Evolutionary conservation across 2,888 invertebrate species (phyloP).

Genomic region (Cheilosia impressa): DNA sequence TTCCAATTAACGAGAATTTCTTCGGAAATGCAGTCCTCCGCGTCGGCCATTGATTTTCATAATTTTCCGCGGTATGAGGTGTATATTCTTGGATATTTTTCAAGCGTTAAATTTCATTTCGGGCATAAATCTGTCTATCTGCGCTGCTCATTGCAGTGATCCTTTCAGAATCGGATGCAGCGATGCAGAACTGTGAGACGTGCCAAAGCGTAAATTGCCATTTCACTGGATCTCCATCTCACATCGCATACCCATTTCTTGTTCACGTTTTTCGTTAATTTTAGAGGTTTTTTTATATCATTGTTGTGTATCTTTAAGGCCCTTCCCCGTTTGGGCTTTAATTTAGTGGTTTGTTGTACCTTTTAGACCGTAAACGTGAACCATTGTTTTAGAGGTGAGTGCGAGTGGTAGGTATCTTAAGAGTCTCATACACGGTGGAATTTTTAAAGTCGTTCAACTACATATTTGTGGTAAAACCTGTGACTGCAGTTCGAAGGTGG

Average conservation of each 20-base stretch:
- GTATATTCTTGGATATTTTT: too few species aligned
- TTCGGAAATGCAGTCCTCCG: slow-evolving; percentile 1
- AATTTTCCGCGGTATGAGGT: slow-evolving; percentile 6
- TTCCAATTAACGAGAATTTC: slow-evolving; percentile 56
- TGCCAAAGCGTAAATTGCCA: slow-evolving; percentile 71
- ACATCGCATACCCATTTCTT: not conserved
- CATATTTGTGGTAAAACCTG: too few species aligned
- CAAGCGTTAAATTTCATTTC: slow-evolving; percentile 40
- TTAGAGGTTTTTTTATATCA: not conserved
- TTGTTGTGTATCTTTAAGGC: slow-evolving; percentile 2
- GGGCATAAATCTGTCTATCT: slow-evolving; percentile 16
- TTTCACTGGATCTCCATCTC: slow-evolving; percentile 40
- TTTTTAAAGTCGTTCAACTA: too few species aligned
- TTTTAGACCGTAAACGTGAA: slow-evolving; percentile 63
- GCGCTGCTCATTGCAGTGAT: slow-evolving; percentile 19
- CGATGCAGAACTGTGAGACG: slow-evolving; percentile 63
- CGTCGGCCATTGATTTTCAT: slow-evolving; percentile 5
- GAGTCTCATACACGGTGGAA: too few species aligned
- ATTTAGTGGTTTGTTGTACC: slow-evolving; percentile 66
- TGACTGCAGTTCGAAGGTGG: too few species aligned
- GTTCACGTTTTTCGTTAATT: slow-evolving; percentile 44
- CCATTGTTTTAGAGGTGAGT: slow-evolving; percentile 37
- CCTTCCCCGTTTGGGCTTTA: slow-evolving; percentile 39
- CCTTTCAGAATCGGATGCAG: slow-evolving; percentile 60
- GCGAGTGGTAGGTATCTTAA: slow-evolving; percentile 13